A percentile compares a stretch with the other conserved stretches of the same genome.
Evolutionary conservation across 2,888 invertebrate species (phyloP).

Genomic region (Diarsia brunnea): DNA sequence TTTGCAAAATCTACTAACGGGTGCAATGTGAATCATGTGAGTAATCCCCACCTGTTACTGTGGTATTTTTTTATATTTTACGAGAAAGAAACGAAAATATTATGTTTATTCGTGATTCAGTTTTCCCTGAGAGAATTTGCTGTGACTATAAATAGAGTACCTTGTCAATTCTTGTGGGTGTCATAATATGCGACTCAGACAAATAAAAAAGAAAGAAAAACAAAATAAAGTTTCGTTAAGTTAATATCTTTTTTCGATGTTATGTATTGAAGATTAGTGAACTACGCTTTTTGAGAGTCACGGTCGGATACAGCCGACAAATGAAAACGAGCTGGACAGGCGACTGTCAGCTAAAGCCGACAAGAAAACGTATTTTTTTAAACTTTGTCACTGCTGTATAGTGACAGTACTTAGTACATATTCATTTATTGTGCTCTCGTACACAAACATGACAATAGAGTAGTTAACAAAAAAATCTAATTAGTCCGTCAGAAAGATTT

Average conservation of each 20-base stretch:
- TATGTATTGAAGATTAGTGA: background rate
- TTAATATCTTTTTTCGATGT: background rate
- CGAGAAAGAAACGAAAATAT: background rate
- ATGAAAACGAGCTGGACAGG: too few relatives aligned
- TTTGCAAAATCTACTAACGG: background rate
- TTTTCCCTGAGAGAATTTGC: background rate
- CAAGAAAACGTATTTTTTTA: too few relatives aligned
- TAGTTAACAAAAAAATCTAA: too few relatives aligned
- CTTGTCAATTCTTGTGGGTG: conserved; percentile 2
- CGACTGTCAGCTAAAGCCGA: too few relatives aligned
- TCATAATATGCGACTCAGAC: background rate
- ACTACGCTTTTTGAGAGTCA: background rate
- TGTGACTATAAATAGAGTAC: conserved; percentile 13
- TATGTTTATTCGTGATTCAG: background rate
- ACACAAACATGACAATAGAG: too few relatives aligned
- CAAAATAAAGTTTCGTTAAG: background rate
- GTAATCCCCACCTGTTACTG: background rate
- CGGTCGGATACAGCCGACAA: too few relatives aligned
- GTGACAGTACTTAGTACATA: too few relatives aligned
- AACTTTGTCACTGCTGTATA: too few relatives aligned
- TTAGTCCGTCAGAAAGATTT: too few relatives aligned
- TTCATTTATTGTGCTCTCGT: too few relatives aligned
- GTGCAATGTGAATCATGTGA: background rate
- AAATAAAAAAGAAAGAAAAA: conserved; percentile 6
- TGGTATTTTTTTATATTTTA: conserved; percentile 13